Evolutionary conservation across 2,113 vertebrate genomes (phyloP), one percentile per base, ranked within the genome.

Genomic region (Indicator indicator): DNA sequence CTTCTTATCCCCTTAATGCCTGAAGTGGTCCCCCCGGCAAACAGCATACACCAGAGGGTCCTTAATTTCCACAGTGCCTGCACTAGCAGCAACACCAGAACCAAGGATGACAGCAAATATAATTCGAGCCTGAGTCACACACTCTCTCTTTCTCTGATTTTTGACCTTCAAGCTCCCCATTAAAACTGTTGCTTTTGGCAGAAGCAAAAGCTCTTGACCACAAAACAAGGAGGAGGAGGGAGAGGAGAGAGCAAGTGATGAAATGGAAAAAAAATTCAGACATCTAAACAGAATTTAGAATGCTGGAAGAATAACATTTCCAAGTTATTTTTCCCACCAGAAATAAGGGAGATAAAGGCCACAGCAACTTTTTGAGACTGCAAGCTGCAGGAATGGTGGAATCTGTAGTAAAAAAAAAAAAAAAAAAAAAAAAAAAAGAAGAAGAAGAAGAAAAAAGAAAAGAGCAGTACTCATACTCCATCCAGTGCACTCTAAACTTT

Each of bases 181-280:
- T 79, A 87, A 94, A 85, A 84, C 81, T 95, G 72, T 87, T 96
- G 83, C 44, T 97, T 94, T 96, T 96, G 95, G 94, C 95, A 97
- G 86, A 94, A 73, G 58, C 40, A 84, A 79, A 92, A 94, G 74
- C 62, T 87, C 79, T 60, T 73, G 86, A 64, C 71, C 71, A 89
- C 68, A 71, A 81, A 73, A 72, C 59, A 67, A 73, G 9, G 18
- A 79, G 58, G 74, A 92, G 55, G 74, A 90, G 44, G 38, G 79
- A 69, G 32, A 42, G 11, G 17, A 83, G 23, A 30, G 88, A 91
- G 72, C 63, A 88, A 59, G 88, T 44, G 86, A 92, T 83, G 75
- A 85, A 93, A 95, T 88, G 93, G 94, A 96, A 95, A 88, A 86
- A 88, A 86, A 90, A 97, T 88, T 83, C 44, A 89, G 83, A 85